Percentiles rank a stretch among this genome's conserved stretches.
Evolutionary conservation across 2,888 invertebrate genomes (phyloP).

Genomic region (Drosophila rubida): DNA sequence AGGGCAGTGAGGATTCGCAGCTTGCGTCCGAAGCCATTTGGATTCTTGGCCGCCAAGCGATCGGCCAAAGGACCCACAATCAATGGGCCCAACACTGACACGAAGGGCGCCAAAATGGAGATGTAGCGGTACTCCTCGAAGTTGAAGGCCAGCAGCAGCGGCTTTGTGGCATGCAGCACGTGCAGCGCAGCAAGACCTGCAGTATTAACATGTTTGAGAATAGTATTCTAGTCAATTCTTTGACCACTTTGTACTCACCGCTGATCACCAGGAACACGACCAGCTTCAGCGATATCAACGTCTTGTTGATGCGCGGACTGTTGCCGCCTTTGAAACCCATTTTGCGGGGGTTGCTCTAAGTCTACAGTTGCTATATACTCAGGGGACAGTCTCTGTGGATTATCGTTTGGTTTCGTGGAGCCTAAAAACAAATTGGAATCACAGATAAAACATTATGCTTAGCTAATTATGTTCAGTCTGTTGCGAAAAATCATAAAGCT

Average conservation of each 20-base stretch:
- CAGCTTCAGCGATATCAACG: slow-evolving; percentile 91
- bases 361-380: slow-evolving; percentile 6
- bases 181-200: slow-evolving; percentile 92
- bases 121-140: slow-evolving; percentile 91
- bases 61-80: slow-evolving; percentile 92
- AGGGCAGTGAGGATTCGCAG: slow-evolving; percentile 89
- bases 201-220: background rate
- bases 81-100: slow-evolving; percentile 92
- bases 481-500: slow-evolving; percentile 14
- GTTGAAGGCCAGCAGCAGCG: slow-evolving; percentile 87
- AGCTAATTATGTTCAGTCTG: slow-evolving; percentile 1
- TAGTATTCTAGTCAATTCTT: background rate
- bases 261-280: slow-evolving; percentile 93
- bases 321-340: slow-evolving; percentile 80
- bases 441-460: background rate
- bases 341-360: slow-evolving; percentile 16
- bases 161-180: slow-evolving; percentile 91
- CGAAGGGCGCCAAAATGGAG: slow-evolving; percentile 91
- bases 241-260: slow-evolving; percentile 85
- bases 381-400: background rate
- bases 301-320: slow-evolving; percentile 87
- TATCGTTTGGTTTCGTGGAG: slow-evolving; percentile 6
- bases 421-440: slow-evolving; percentile 6
- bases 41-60: slow-evolving; percentile 83
- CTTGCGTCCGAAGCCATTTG: slow-evolving; percentile 87